A percentile compares a stretch with the other conserved stretches of the same genome.
These are phyloP conservation scores for Netelia melanura DNA, from an alignment of 2,888 invertebrate species.

Conservation along the genomic window DNA sequence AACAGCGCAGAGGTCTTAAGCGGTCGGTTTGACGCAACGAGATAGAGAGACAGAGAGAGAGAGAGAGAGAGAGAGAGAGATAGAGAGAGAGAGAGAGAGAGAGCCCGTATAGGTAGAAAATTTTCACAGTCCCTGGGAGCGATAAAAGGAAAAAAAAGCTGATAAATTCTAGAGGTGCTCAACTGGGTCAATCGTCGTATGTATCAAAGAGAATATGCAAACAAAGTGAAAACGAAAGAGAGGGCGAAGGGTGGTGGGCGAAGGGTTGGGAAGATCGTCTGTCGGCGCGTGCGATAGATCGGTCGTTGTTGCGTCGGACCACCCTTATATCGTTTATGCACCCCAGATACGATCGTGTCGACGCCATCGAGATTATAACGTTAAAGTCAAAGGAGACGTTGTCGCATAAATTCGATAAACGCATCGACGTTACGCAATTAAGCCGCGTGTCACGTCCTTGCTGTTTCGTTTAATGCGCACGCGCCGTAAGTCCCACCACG, in stretches of 20 bases:
- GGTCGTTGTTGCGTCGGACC: slow-evolving; percentile 8
- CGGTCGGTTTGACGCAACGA: not conserved
- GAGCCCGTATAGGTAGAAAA: not conserved
- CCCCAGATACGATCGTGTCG: too few relatives aligned
- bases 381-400: too few relatives aligned
- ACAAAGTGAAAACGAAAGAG: slow-evolving; percentile 35
- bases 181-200: slow-evolving; percentile 59
- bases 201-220: slow-evolving; percentile 61
- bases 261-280: not conserved
- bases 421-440: too few relatives aligned
- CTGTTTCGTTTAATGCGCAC: not conserved
- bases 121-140: not conserved
- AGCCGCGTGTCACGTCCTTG: too few relatives aligned
- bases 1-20: not conserved
- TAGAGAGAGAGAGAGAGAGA: not conserved
- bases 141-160: slow-evolving; percentile 18
- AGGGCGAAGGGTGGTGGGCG: slow-evolving; percentile 13
- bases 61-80: too few relatives aligned
- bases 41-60: not conserved
- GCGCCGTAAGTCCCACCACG: slow-evolving; percentile 9
- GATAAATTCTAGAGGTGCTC: slow-evolving; percentile 55
- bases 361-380: too few relatives aligned
- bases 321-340: not conserved
- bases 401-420: too few relatives aligned
- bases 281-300: not conserved